phyloP scores from a whole-genome alignment of 2,888 invertebrate genomes.

The Augochlorella aurata region DNA sequence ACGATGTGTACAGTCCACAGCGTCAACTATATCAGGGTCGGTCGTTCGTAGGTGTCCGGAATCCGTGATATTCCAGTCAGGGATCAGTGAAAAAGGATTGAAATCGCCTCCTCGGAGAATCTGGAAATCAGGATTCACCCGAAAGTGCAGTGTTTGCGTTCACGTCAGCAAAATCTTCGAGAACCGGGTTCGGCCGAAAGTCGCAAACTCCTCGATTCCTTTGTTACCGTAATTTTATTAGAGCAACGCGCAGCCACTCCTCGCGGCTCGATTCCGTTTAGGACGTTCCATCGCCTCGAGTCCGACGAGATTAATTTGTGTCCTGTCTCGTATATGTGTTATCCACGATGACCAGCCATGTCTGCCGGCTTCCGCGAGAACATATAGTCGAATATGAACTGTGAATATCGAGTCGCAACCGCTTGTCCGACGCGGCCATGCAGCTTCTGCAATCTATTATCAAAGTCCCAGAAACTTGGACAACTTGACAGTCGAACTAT shows the following conservation, averaged over 20 bases:
- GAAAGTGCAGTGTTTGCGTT: slow-evolving; percentile 23
- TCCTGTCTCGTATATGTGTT: background rate
- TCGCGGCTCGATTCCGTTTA: background rate
- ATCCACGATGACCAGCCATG: slow-evolving; percentile 26
- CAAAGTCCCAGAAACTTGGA: slow-evolving; percentile 5
- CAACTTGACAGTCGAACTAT: slow-evolving; percentile 3
- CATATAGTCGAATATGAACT: slow-evolving; percentile 31
- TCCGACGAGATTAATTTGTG: slow-evolving; percentile 34
- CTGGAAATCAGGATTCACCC: slow-evolving; percentile 13
- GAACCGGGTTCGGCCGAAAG: background rate
- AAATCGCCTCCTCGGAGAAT: background rate
- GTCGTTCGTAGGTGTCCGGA: background rate
- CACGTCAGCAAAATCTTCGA: slow-evolving; percentile 24
- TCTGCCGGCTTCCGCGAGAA: slow-evolving; percentile 13
- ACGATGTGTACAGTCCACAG: no score
- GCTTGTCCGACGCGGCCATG: background rate
- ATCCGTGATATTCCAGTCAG: background rate
- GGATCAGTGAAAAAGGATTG: background rate
- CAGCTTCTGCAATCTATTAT: slow-evolving; percentile 44
- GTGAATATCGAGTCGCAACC: slow-evolving; percentile 14
- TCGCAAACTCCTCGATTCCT: background rate
- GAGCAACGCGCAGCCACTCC: background rate
- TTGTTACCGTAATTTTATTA: slow-evolving; percentile 35
- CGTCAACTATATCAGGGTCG: background rate
- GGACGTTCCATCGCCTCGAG: background rate